Conservation (phyloP, 2,797 vertebrate genomes). For the Artibeus jamaicensis region DNA sequence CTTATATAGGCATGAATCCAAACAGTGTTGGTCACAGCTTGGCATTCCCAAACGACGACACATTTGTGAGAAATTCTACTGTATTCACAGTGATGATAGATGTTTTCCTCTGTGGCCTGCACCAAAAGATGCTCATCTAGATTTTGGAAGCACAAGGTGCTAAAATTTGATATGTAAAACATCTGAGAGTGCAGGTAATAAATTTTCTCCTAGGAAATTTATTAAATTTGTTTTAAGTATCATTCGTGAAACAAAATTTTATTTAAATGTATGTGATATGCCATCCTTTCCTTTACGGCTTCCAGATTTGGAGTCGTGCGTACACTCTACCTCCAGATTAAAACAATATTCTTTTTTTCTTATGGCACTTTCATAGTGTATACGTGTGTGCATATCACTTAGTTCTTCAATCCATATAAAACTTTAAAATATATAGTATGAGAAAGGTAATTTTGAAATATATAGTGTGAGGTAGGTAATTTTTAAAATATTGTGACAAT, state of each 20-base stretch:
- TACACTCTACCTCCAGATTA: not conserved
- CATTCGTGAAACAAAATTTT: not conserved
- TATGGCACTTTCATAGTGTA: not conserved
- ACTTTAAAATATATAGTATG: not conserved
- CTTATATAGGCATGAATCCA: not conserved
- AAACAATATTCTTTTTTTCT: not conserved
- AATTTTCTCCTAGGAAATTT: not conserved
- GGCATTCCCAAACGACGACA: conserved; percentile 20
- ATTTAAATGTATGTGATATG: not conserved
- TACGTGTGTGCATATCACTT: not conserved
- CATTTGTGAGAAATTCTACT: not conserved
- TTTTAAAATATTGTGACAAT: not conserved
- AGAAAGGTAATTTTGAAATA: not conserved
- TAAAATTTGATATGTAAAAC: not conserved
- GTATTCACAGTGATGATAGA: not conserved
- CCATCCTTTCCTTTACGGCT: not conserved
- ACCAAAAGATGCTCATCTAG: not conserved
- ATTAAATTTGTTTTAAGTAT: not conserved
- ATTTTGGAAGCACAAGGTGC: not conserved
- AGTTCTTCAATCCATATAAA: not conserved
- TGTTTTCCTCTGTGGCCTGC: not conserved
- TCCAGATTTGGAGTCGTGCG: not conserved
- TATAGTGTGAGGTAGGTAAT: not conserved
- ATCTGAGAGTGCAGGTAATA: not conserved
- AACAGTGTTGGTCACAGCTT: not conserved